A percentile compares a stretch with the other conserved stretches of the same genome.
Conservation (phyloP, 2,113 vertebrate genomes). For the Polypterus senegalus region DNA sequence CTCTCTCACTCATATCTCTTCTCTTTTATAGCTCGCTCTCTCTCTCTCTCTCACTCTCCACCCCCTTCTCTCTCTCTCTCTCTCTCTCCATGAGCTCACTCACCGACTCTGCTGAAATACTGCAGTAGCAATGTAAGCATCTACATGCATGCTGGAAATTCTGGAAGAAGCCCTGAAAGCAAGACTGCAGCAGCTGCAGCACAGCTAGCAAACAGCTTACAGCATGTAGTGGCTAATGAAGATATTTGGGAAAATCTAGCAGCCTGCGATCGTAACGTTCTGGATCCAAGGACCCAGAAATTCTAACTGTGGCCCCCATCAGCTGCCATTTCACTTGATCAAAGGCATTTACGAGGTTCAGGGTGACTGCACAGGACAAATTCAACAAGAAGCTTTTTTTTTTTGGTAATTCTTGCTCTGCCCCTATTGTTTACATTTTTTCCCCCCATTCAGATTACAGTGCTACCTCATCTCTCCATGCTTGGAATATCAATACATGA, state of each 20-base stretch:
- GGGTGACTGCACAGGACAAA: neutral
- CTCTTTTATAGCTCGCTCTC: neutral
- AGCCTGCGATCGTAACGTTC: neutral
- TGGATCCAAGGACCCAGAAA: neutral
- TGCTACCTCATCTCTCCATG: constrained; percentile 6
- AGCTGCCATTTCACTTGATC: too few relatives aligned
- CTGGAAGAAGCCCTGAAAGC: constrained; percentile 4
- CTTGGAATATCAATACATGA: neutral
- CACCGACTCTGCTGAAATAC: constrained; percentile 17
- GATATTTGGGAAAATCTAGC: constrained; percentile 14
- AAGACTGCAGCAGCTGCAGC: constrained; percentile 15
- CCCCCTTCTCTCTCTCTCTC: neutral
- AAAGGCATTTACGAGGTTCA: neutral
- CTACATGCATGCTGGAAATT: constrained; percentile 2
- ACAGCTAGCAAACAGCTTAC: too few relatives aligned
- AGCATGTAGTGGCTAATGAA: neutral
- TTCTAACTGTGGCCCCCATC: too few relatives aligned
- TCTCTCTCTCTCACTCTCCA: neutral
- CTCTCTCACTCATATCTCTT: constrained; percentile 5
- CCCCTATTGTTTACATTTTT: neutral
- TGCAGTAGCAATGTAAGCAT: constrained; percentile 22
- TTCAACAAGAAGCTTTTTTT: neutral
- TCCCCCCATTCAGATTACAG: neutral
- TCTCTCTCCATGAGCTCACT: neutral
- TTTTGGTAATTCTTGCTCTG: neutral